phyloP scores from a whole-genome alignment of 2,888 invertebrate genomes.

The Dolichomitus sp. region DNA sequence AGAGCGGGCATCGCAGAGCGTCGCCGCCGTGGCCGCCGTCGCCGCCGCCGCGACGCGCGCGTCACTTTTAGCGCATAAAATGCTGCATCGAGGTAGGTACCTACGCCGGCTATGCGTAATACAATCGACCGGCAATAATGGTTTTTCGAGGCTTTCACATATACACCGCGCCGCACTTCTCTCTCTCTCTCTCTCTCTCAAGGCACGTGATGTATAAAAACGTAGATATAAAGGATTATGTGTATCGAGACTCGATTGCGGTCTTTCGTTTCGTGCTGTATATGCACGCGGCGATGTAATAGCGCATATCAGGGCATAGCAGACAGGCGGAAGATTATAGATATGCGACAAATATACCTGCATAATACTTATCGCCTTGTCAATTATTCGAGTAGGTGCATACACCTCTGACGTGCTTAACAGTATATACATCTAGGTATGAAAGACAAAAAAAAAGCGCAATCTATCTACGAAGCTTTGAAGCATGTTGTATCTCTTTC shows the following conservation, averaged over 20 bases:
- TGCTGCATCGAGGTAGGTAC: constrained; percentile 70
- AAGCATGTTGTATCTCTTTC: constrained; percentile 30
- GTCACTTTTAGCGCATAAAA: constrained; percentile 80
- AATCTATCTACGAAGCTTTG: constrained; percentile 47
- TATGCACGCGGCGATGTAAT: background rate
- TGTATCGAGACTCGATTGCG: constrained; percentile 27
- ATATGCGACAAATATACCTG: constrained; percentile 24
- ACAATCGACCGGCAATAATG: constrained; percentile 77
- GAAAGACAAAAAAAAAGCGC: constrained; percentile 19
- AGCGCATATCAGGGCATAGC: background rate
- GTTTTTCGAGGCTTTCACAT: constrained; percentile 64
- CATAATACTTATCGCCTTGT: constrained; percentile 38
- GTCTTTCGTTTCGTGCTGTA: constrained; percentile 7
- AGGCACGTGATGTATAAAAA: constrained; percentile 45
- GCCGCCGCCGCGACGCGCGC: constrained; percentile 66
- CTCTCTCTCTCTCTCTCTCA: background rate
- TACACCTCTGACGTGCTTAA: background rate
- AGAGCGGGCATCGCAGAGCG: constrained; percentile 66
- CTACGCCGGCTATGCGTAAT: constrained; percentile 77
- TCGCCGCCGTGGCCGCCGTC: constrained; percentile 49
- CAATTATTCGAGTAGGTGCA: constrained; percentile 28
- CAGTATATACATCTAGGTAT: background rate
- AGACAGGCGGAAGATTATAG: constrained; percentile 43
- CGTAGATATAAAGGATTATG: background rate
- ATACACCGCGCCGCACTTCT: constrained; percentile 63